Conservation (phyloP, 2,113 vertebrate genomes). For the Cryptotis parvus region DNA sequence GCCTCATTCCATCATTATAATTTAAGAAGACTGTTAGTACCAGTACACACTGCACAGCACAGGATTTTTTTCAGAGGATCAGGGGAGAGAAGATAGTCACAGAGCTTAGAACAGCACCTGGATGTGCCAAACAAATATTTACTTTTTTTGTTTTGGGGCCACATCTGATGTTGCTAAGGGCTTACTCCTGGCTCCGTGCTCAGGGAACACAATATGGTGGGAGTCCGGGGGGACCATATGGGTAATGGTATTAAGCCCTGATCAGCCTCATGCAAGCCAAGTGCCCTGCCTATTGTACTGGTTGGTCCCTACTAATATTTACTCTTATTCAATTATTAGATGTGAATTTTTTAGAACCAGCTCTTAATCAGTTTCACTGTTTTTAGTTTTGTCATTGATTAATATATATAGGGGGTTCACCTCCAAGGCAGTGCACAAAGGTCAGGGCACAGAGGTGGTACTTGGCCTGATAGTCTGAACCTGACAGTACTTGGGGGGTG, state of each 20-base stretch:
- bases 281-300: no score
- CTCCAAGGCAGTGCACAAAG: no score
- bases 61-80: not conserved
- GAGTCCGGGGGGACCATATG: no score
- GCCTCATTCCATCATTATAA: not conserved
- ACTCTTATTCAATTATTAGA: conserved; percentile 1
- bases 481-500: no score
- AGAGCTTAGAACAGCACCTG: not conserved
- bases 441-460: no score
- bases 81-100: not conserved
- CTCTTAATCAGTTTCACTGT: not conserved
- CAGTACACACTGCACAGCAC: not conserved
- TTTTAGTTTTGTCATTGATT: conserved; percentile 34
- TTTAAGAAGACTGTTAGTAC: not conserved
- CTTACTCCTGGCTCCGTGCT: no score
- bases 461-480: no score
- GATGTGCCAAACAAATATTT: not conserved
- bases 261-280: no score
- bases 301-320: no score
- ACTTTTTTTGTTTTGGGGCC: not conserved
- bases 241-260: no score
- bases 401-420: not conserved
- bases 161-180: no score
- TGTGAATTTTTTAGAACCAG: not conserved
- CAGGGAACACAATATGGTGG: no score